Evolutionary conservation across 2,888 invertebrate genomes (phyloP).

Genomic region (Nomada fucata): DNA sequence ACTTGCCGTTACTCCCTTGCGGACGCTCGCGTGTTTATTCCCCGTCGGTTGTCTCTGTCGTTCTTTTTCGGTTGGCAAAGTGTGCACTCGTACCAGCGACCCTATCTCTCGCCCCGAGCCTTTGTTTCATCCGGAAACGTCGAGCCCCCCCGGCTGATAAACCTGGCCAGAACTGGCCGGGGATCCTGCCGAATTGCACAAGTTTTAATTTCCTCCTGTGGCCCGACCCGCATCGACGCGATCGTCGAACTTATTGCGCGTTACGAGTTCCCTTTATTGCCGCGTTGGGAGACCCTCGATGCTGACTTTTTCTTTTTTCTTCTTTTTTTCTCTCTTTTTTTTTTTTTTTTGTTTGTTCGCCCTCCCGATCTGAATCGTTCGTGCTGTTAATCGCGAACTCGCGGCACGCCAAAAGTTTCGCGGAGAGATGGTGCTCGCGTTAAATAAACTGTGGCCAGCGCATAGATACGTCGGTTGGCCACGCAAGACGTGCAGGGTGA

Average conservation of each 20-base stretch:
- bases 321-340: not conserved
- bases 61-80: not conserved
- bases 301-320: constrained; percentile 10
- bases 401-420: constrained; percentile 24
- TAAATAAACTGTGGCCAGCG: constrained; percentile 5
- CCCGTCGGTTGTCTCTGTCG: not conserved
- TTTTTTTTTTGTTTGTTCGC: constrained; percentile 6
- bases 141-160: constrained; percentile 64
- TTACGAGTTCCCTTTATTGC: constrained; percentile 50
- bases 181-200: constrained; percentile 65
- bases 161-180: constrained; percentile 56
- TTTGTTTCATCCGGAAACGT: constrained; percentile 56
- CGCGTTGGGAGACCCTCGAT: not conserved
- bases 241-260: constrained; percentile 69
- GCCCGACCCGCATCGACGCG: constrained; percentile 54
- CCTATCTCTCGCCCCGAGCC: constrained; percentile 13
- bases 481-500: not conserved
- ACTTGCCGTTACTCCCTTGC: constrained; percentile 22
- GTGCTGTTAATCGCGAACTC: not conserved
- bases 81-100: constrained; percentile 7
- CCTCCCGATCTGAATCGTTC: not conserved
- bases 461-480: too few species aligned
- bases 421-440: constrained; percentile 13
- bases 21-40: constrained; percentile 22
- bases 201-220: constrained; percentile 72